Evolutionary conservation across 2,113 vertebrate species (phyloP).

Genomic region (Lophura nycthemera): DNA sequence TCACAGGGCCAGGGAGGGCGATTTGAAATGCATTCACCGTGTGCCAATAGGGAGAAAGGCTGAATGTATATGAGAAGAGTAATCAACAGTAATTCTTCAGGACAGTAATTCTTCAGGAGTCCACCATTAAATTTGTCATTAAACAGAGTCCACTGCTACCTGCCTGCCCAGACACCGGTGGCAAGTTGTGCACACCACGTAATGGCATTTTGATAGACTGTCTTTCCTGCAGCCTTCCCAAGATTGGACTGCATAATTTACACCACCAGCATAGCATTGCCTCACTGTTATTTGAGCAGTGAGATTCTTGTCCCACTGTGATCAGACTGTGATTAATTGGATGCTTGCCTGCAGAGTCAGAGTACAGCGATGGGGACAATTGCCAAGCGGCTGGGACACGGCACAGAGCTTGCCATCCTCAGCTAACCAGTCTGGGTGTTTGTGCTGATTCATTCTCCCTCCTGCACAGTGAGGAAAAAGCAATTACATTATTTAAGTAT

Average conservation of each 20-base stretch:
- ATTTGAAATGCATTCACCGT: slow-evolving; percentile 24
- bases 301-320: slow-evolving; percentile 6
- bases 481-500: neutral
- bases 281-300: slow-evolving; percentile 52
- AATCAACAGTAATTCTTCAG: slow-evolving; percentile 37
- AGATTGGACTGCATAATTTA: slow-evolving; percentile 40
- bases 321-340: slow-evolving; percentile 46
- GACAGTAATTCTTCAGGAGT: slow-evolving; percentile 24
- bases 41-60: neutral
- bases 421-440: neutral
- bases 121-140: slow-evolving; percentile 14
- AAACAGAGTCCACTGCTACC: neutral
- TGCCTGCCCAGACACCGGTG: neutral
- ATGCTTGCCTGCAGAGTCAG: neutral
- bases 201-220: slow-evolving; percentile 65
- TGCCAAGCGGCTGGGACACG: neutral
- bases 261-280: slow-evolving; percentile 11
- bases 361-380: neutral
- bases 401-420: neutral
- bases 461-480: neutral
- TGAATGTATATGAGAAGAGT: neutral
- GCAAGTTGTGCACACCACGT: neutral
- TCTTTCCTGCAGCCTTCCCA: neutral
- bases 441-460: neutral
- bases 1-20: neutral